Evolutionary conservation across 2,797 vertebrate species (phyloP).

Genomic region (Rhinichthys osculus): DNA sequence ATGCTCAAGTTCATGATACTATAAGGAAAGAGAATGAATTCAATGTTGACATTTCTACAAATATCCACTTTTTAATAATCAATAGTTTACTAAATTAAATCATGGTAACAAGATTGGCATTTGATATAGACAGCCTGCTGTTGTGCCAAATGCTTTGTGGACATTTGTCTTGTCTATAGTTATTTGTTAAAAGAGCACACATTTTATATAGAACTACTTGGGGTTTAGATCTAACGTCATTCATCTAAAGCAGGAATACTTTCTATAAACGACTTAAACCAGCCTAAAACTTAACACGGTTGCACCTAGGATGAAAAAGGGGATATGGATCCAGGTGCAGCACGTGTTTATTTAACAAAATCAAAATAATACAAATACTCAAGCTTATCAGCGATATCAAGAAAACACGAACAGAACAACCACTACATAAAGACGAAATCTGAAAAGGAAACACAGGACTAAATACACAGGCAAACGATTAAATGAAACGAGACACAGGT

Average conservation of each 20-base stretch:
- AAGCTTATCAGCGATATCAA: too few species aligned
- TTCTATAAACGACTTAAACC: background rate
- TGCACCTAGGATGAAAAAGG: background rate
- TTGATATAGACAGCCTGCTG: background rate
- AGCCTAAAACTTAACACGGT: background rate
- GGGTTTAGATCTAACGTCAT: background rate
- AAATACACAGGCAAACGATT: too few species aligned
- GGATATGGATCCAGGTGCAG: too few species aligned
- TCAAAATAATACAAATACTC: too few species aligned
- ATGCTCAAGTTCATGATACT: constrained; percentile 1
- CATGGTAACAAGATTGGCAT: background rate
- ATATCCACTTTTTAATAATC: background rate
- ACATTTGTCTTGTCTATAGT: background rate
- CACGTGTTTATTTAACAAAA: too few species aligned
- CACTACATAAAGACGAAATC: too few species aligned
- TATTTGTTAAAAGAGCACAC: background rate
- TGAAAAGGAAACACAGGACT: too few species aligned
- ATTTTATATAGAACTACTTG: constrained; percentile 4
- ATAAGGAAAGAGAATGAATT: background rate
- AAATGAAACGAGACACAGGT: too few species aligned
- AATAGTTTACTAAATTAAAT: background rate
- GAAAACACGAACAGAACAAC: too few species aligned
- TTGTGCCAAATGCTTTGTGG: background rate
- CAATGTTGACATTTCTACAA: constrained; percentile 1
- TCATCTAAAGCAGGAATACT: background rate